Conservation (phyloP, 1,140 invertebrate genomes). For the Campoletis sonorensis region DNA sequence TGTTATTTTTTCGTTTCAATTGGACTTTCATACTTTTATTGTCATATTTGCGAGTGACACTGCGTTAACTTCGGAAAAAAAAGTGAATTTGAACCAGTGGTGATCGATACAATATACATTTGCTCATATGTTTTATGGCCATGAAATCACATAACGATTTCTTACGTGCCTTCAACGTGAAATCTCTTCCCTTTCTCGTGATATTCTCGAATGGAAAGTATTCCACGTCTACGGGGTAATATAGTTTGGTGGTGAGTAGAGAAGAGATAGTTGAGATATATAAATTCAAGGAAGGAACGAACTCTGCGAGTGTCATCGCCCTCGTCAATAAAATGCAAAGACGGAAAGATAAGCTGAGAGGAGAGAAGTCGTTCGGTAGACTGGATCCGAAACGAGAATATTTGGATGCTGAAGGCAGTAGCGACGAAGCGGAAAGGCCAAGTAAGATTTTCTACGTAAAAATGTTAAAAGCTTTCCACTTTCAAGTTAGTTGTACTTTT, state of each 20-base stretch:
- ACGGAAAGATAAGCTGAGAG: constrained; percentile 60
- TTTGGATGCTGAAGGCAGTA: constrained; percentile 70
- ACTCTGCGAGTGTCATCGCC: constrained; percentile 17
- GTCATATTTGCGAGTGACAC: not conserved
- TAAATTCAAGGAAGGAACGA: constrained; percentile 30
- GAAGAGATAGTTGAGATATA: not conserved
- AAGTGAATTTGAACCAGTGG: not conserved
- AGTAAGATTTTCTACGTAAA: constrained; percentile 67
- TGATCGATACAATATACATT: not conserved
- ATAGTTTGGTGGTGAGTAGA: constrained; percentile 8
- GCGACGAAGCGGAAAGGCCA: constrained; percentile 62
- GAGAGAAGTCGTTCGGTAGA: constrained; percentile 59
- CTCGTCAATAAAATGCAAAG: constrained; percentile 68
- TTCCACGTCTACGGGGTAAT: constrained; percentile 3
- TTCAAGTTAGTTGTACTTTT: constrained; percentile 14
- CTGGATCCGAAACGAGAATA: constrained; percentile 64
- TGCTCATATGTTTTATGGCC: constrained; percentile 8
- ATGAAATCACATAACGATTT: not conserved
- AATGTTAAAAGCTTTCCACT: constrained; percentile 63
- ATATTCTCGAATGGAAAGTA: not conserved
- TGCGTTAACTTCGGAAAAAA: not conserved
- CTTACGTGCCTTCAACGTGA: not conserved
- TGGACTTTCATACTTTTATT: not conserved
- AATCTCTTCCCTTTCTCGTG: no score
- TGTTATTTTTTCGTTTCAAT: not conserved